phyloP scores from a whole-genome alignment of 2,797 vertebrate species.

The Pempheris klunzingeri region DNA sequence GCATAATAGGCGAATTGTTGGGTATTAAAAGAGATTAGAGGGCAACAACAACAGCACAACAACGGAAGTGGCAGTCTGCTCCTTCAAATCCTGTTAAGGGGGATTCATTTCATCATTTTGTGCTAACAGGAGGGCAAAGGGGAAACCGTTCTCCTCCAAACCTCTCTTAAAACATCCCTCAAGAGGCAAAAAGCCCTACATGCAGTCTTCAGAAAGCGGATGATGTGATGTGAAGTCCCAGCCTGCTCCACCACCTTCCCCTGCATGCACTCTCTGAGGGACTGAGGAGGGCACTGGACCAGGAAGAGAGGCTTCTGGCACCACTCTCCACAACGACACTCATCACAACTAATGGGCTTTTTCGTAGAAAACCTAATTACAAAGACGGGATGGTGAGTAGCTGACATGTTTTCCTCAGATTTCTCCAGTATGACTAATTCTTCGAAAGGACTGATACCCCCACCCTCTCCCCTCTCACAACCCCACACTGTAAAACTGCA shows the following conservation, averaged over 20 bases:
- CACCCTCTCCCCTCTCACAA: background rate
- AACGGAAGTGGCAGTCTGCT: slow-evolving; percentile 34
- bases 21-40: slow-evolving; percentile 63
- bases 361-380: slow-evolving; percentile 62
- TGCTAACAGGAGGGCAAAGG: slow-evolving; percentile 18
- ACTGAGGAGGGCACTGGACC: slow-evolving; percentile 21
- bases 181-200: background rate
- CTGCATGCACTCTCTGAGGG: slow-evolving; percentile 15
- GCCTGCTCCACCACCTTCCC: slow-evolving; percentile 15
- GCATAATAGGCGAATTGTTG: slow-evolving; percentile 52
- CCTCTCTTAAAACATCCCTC: slow-evolving; percentile 7
- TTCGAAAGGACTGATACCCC: slow-evolving; percentile 21
- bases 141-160: slow-evolving; percentile 10
- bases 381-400: slow-evolving; percentile 59
- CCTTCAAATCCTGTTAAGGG: slow-evolving; percentile 50
- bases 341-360: slow-evolving; percentile 67
- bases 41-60: slow-evolving; percentile 44
- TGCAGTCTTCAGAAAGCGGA: background rate
- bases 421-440: slow-evolving; percentile 56
- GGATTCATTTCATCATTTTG: slow-evolving; percentile 29
- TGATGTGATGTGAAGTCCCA: slow-evolving; percentile 4
- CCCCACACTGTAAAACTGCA: background rate
- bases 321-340: slow-evolving; percentile 28
- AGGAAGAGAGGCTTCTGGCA: slow-evolving; percentile 45
- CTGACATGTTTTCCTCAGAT: slow-evolving; percentile 57